Conservation (phyloP, 1,140 invertebrate genomes). For the Drosophila varians region DNA sequence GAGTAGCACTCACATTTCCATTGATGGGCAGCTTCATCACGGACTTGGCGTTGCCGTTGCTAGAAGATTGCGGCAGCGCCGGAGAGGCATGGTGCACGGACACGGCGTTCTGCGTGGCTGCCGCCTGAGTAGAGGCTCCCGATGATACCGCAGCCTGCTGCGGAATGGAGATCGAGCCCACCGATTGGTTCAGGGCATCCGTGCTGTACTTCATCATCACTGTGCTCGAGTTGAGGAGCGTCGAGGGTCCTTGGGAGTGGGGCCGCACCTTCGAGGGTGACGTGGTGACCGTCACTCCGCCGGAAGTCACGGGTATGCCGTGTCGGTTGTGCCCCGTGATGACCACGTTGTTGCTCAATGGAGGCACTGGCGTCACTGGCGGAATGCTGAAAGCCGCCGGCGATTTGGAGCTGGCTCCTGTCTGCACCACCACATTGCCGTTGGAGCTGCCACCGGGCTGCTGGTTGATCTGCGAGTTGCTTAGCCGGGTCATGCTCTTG, state of each 20-base stretch:
- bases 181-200: slow-evolving; percentile 81
- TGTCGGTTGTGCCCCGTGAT: slow-evolving; percentile 85
- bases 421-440: slow-evolving; percentile 72
- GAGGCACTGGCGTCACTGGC: slow-evolving; percentile 80
- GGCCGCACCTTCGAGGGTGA: slow-evolving; percentile 85
- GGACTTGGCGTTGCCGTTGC: slow-evolving; percentile 81
- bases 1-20: slow-evolving; percentile 57
- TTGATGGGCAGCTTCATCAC: slow-evolving; percentile 82
- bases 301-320: slow-evolving; percentile 84
- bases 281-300: slow-evolving; percentile 87
- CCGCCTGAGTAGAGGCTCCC: background rate
- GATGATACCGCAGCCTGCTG: slow-evolving; percentile 14
- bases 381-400: slow-evolving; percentile 55
- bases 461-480: slow-evolving; percentile 88
- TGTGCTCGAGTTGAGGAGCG: slow-evolving; percentile 80
- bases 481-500: slow-evolving; percentile 92
- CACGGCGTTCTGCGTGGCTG: slow-evolving; percentile 61
- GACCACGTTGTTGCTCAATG: slow-evolving; percentile 83
- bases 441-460: slow-evolving; percentile 75
- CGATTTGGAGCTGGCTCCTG: slow-evolving; percentile 68
- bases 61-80: slow-evolving; percentile 66
- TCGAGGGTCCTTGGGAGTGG: slow-evolving; percentile 84
- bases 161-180: slow-evolving; percentile 76
- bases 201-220: slow-evolving; percentile 81
- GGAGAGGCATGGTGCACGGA: slow-evolving; percentile 82